Evolutionary conservation across 1,140 invertebrate species (phyloP), one percentile per base, ranked within the genome.

Genomic region (Drosophila nigromelanica): DNA sequence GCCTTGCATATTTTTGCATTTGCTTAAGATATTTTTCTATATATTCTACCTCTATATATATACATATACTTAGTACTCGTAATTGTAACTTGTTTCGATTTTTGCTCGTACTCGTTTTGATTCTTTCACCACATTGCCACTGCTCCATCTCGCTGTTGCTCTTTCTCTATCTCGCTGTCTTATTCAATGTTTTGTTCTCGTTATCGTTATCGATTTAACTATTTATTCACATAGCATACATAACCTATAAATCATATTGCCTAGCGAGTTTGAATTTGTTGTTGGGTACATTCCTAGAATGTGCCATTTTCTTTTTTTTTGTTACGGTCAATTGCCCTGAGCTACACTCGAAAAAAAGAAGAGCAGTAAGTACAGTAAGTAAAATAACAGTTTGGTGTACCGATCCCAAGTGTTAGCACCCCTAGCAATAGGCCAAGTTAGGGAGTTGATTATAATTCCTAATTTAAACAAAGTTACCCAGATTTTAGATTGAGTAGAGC

Each of bases 1-100:
- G 55, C 50, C 51, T 76, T 63, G 72, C 60, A 59, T 66, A 45
- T 50, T 58, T 83, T 80, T 86, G 80, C 73, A 77, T 87, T 82
- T 87, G 83, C 83, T 89, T 87, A 83, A 59, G 43, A 66, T 69
- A 55, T 66, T 66, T 72, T 39, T 69, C 64, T 50, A 33, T 69
- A 47, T 56, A 39, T 63, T 48, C 1, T 47, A 48, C 33, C 35
- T 59, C 43, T 67, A 30, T 76, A 51, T 52, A 55, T 47, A 40
- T 66, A 58, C 8, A 39, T 54, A 47, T 62, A 54, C 37, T 48
- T 54, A 72, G 30, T 59, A 52, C 11, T 76, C 51, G 55, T 85
- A 71, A 66, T 27, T 71, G 68, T 86, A 76, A 66, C 50, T 72
- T 33, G 60, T 75, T 72, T 63, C 24, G 52, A 66, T 58, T 64